These are phyloP conservation scores for Vulpes lagopus DNA, from an alignment of 2,113 vertebrate species.

Conservation along the genomic window DNA sequence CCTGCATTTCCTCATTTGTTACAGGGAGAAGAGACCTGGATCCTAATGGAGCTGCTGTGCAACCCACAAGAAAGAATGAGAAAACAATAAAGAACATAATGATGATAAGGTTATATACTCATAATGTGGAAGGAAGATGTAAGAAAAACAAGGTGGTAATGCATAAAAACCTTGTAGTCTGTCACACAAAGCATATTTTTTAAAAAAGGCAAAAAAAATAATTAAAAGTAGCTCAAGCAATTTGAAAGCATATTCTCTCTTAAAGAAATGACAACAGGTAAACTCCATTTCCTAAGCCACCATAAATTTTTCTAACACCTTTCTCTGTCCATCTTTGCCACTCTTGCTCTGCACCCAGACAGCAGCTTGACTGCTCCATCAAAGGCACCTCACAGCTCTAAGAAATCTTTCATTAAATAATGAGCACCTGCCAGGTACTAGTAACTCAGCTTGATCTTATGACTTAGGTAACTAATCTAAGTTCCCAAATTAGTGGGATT, in stretches of 20 bases:
- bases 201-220: conserved; percentile 22
- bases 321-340: neutral
- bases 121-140: neutral
- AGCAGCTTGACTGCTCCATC: neutral
- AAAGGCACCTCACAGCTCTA: conserved; percentile 8
- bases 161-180: neutral
- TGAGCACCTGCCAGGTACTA: neutral
- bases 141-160: neutral
- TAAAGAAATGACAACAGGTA: conserved; percentile 1
- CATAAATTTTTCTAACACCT: neutral
- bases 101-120: neutral
- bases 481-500: neutral
- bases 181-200: neutral
- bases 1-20: neutral
- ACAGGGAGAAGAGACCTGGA: neutral
- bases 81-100: neutral
- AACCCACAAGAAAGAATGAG: neutral
- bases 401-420: conserved; percentile 27
- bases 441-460: neutral
- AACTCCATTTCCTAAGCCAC: conserved; percentile 23
- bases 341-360: neutral
- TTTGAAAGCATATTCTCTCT: neutral
- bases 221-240: conserved; percentile 3
- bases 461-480: conserved; percentile 3
- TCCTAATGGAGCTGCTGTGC: neutral